A percentile compares a stretch with the other conserved stretches of the same genome.
Evolutionary conservation across 1,140 invertebrate species (phyloP).

Genomic region (Ooceraea biroi): DNA sequence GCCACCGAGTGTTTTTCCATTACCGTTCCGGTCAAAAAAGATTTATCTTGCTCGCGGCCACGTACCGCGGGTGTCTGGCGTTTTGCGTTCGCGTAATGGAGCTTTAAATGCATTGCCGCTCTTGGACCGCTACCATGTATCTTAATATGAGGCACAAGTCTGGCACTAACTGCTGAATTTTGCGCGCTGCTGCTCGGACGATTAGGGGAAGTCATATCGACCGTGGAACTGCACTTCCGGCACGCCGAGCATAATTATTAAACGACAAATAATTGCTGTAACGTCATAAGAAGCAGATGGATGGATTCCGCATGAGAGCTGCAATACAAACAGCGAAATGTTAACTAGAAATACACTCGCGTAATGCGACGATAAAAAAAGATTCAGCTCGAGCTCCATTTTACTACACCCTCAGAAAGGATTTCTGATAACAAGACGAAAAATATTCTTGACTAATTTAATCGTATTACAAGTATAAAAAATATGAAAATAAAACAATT

Average conservation of each 20-base stretch:
- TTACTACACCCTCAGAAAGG: too few relatives aligned
- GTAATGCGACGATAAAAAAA: neutral
- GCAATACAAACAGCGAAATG: neutral
- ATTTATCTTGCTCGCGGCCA: conserved; percentile 51
- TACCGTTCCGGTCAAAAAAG: conserved; percentile 47
- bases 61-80: conserved; percentile 25
- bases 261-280: conserved; percentile 7
- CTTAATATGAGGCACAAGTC: conserved; percentile 28
- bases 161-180: conserved; percentile 37
- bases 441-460: too few relatives aligned
- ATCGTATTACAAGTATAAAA: too few relatives aligned
- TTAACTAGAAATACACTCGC: conserved; percentile 1
- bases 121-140: conserved; percentile 13
- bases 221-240: neutral
- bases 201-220: conserved; percentile 19
- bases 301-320: neutral
- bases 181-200: neutral
- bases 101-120: conserved; percentile 41
- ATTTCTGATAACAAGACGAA: too few relatives aligned
- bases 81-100: conserved; percentile 39
- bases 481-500: too few relatives aligned
- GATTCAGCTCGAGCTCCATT: neutral
- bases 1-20: conserved; percentile 60
- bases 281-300: neutral
- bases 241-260: neutral